Base-by-base conservation (phyloP, 2,888 invertebrate genomes). In the Acanthoscelides obtectus region DNA sequence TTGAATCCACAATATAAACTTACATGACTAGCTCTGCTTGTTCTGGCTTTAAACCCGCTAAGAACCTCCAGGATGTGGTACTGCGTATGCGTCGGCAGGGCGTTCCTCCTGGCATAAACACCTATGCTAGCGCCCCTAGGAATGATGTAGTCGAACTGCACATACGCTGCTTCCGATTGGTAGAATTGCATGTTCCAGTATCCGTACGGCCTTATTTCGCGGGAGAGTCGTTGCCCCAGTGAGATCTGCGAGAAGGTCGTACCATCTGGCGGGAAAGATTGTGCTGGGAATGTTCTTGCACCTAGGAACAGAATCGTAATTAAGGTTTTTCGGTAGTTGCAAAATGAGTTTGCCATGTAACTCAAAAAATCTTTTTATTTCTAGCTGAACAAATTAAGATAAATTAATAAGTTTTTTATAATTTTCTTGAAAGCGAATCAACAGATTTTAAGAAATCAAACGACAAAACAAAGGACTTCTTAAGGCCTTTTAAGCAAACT, bases 171-270 rank as follows among this genome's bases (percentile, higher is more conserved):
- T 86, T 96, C 94, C 74, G 95, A 94, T 86, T 97, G 97, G 87
- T 95, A 96, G 87, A 98, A 97, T 87, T 97, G 96, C 92, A 97
- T 95, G 86, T 97, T 96, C 97, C 97, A 97, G 86, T 97, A 97
- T 84, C 96, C 94, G 87, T 97, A 96, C 76, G 97, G 93, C 82
- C 94, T 93, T 83, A 98, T 95, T 87, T 94, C 93, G 87, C 94
- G 93, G 81, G 94, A 93, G 81, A 96, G 88, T 84, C 94, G 92
- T 86, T 95, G 93, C 77, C 96, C 96, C 83, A 97, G 88, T 78
- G 92, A 90, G 81, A 97, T 94, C 88, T 96, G 95, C 80, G 93
- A 93, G 86, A 96, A 96, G 70, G 96, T 95, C 79, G 95, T 96
- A 78, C 96, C 95, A 84, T 96, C 96, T 73, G 96, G 96, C 78